Evolutionary conservation across 1,140 invertebrate genomes (phyloP).

Genomic region (Drosophila santomea): DNA sequence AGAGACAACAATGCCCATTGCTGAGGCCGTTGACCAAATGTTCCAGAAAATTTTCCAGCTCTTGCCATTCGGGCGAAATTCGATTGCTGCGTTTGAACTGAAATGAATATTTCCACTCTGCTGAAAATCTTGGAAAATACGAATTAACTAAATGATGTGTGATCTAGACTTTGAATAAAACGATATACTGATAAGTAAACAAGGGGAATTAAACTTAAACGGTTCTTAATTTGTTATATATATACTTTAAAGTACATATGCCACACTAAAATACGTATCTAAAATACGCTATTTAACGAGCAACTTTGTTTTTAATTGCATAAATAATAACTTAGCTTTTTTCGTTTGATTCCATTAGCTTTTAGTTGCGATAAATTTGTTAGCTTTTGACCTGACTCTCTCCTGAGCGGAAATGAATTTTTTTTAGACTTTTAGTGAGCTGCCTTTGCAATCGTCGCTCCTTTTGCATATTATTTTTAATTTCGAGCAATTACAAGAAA

Average conservation of each 20-base stretch:
- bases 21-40: conserved; percentile 43
- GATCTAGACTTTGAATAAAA: too few species aligned
- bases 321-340: conserved; percentile 23
- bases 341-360: conserved; percentile 34
- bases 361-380: conserved; percentile 22
- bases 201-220: too few species aligned
- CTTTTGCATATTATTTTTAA: conserved; percentile 49
- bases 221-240: too few species aligned
- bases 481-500: conserved; percentile 69
- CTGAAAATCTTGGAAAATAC: background rate
- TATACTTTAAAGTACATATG: background rate
- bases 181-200: too few species aligned
- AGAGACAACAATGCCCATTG: conserved; percentile 20
- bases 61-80: conserved; percentile 1
- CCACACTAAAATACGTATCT: too few species aligned
- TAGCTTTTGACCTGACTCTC: conserved; percentile 21
- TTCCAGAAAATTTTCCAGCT: conserved; percentile 21
- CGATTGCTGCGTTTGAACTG: conserved; percentile 9
- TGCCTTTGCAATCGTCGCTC: conserved; percentile 18
- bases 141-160: background rate
- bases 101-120: background rate
- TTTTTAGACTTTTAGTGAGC: conserved; percentile 44
- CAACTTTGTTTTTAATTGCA: background rate
- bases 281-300: conserved; percentile 3
- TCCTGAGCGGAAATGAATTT: conserved; percentile 67